phyloP scores from a whole-genome alignment of 1,140 invertebrate genomes.

The Gonioctena quinquepunctata region DNA sequence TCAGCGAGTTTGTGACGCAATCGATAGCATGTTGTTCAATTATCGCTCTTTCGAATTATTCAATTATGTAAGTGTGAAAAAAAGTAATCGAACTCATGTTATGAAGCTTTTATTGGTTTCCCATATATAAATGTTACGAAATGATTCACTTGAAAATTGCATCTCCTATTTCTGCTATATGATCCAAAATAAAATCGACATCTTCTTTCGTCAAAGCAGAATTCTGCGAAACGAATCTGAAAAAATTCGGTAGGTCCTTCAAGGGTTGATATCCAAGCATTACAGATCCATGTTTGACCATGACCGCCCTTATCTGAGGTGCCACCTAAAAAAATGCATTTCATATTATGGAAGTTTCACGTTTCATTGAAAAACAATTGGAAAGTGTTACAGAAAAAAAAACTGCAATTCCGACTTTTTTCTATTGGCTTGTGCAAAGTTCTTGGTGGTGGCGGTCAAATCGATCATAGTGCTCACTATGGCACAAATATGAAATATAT shows the following conservation, averaged over 20 bases:
- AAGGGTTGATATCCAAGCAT: conserved; percentile 77
- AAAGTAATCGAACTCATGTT: background rate
- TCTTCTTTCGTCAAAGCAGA: conserved; percentile 60
- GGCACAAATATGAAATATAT: too few relatives aligned
- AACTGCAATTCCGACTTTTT: too few relatives aligned
- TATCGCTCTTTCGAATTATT: background rate
- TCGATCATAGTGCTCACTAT: too few relatives aligned
- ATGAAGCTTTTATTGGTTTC: background rate
- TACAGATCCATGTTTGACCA: conserved; percentile 69
- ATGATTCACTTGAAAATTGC: conserved; percentile 50
- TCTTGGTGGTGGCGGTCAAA: too few relatives aligned
- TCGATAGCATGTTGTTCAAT: background rate
- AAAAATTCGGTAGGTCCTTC: conserved; percentile 67
- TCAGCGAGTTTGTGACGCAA: background rate
- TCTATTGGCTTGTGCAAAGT: too few relatives aligned
- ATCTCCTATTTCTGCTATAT: conserved; percentile 62
- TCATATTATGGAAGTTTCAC: too few relatives aligned
- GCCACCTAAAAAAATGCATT: conserved; percentile 69
- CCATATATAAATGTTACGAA: background rate
- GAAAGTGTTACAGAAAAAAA: too few relatives aligned
- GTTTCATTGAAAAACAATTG: too few relatives aligned
- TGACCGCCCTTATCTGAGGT: conserved; percentile 68
- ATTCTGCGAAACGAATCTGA: conserved; percentile 72
- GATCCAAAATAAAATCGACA: conserved; percentile 64
- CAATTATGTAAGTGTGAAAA: too few relatives aligned